These are phyloP conservation scores for Prunella himalayana DNA, from an alignment of 2,113 vertebrate genomes.

Conservation along the genomic window DNA sequence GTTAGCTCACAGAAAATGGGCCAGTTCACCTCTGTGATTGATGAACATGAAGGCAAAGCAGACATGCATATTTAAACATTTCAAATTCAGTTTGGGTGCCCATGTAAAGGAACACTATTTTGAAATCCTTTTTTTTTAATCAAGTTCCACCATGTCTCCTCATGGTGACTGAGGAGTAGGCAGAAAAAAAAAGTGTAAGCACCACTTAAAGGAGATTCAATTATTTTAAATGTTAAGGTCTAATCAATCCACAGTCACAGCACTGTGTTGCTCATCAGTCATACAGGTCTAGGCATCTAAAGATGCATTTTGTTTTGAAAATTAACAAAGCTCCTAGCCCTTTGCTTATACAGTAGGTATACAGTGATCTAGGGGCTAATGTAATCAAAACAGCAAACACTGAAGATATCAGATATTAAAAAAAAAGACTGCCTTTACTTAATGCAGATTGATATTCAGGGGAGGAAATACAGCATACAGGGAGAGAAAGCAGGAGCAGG, in stretches of 20 bases:
- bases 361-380: neutral
- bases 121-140: constrained; percentile 17
- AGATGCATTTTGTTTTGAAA: neutral
- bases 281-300: neutral
- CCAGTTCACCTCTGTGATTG: neutral
- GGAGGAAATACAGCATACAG: neutral
- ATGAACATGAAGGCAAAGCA: constrained; percentile 32
- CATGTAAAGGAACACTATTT: neutral
- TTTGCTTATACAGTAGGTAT: neutral
- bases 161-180: neutral
- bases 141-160: neutral
- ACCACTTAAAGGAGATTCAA: neutral
- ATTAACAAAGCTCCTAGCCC: neutral
- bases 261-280: neutral
- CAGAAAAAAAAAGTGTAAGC: neutral
- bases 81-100: neutral
- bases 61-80: constrained; percentile 30
- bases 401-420: neutral
- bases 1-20: neutral
- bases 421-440: neutral
- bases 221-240: neutral
- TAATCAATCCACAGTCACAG: neutral
- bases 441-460: neutral
- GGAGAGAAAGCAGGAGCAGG: neutral
- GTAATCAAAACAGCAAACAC: neutral